Evolutionary conservation across 2,113 vertebrate species (phyloP).

Genomic region (Microcebus ravelobensis): DNA sequence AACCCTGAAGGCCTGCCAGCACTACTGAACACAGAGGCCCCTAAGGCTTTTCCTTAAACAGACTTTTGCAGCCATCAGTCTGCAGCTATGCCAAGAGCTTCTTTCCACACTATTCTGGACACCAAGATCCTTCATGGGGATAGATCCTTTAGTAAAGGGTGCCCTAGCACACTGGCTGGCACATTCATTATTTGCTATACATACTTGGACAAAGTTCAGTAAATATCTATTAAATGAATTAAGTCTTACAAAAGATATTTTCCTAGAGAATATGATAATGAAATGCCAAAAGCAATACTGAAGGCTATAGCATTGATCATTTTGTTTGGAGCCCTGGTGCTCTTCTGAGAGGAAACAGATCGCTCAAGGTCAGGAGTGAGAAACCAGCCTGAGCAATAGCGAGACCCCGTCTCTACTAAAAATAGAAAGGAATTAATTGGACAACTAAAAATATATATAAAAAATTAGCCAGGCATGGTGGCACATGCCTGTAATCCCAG

Average conservation of each 20-base stretch:
- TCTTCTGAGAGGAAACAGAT: neutral
- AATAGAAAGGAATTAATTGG: no score
- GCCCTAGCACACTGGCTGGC: neutral
- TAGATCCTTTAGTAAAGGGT: neutral
- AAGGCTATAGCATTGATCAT: neutral
- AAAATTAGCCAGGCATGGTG: no score
- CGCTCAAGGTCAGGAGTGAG: no score
- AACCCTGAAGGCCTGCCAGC: neutral
- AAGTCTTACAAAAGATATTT: neutral
- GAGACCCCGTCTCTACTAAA: no score
- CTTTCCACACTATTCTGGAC: neutral
- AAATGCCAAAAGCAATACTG: neutral
- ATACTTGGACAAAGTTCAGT: neutral
- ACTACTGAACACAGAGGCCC: neutral
- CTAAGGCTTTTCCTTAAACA: neutral
- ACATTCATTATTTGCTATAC: neutral
- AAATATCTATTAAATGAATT: neutral
- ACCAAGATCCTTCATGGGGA: neutral
- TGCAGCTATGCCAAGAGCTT: neutral
- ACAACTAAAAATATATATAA: no score
- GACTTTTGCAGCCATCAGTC: neutral
- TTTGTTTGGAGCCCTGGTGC: neutral
- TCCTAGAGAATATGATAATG: neutral
- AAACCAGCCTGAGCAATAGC: no score
- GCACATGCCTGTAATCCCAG: no score